Percentiles rank a stretch among this genome's conserved stretches.
These are phyloP conservation scores for Tridacna crocea DNA, from an alignment of 2,888 invertebrate species.

Conservation along the genomic window DNA sequence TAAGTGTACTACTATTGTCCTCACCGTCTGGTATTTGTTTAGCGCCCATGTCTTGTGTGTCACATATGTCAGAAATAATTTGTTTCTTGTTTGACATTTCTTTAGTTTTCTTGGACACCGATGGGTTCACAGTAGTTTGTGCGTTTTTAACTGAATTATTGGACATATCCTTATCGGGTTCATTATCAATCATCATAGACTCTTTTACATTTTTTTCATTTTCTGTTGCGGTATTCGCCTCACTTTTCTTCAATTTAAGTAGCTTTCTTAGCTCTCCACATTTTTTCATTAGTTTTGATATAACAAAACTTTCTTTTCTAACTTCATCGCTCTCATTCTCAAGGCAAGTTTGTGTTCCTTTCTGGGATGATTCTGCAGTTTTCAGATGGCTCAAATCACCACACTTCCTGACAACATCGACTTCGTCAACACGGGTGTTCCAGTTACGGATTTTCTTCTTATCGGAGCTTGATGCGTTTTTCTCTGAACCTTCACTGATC, in stretches of 20 bases:
- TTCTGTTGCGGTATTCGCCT: not conserved
- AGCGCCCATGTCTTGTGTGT: not conserved
- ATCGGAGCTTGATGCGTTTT: not conserved
- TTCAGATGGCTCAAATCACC: not conserved
- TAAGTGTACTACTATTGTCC: not conserved
- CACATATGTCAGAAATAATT: not conserved
- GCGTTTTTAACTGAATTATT: not conserved
- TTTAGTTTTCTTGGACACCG: not conserved
- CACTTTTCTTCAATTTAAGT: not conserved
- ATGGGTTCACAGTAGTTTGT: not conserved
- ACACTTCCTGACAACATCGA: conserved; percentile 17
- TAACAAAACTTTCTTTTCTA: not conserved
- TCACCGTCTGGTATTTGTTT: not conserved
- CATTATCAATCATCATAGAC: not conserved
- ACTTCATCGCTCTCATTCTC: not conserved
- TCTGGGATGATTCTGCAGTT: not conserved
- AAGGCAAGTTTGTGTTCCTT: not conserved
- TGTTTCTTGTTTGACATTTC: not conserved
- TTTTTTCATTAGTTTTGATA: not conserved
- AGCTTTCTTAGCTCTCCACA: not conserved
- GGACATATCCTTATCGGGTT: not conserved
- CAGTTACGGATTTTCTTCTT: conserved; percentile 10
- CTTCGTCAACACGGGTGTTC: conserved; percentile 15
- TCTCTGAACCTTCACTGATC: not conserved
- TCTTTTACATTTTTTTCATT: not conserved